Percentiles rank a stretch among this genome's conserved stretches.
These are phyloP conservation scores for Xiphias gladius DNA, from an alignment of 2,113 vertebrate species.

Conservation along the genomic window DNA sequence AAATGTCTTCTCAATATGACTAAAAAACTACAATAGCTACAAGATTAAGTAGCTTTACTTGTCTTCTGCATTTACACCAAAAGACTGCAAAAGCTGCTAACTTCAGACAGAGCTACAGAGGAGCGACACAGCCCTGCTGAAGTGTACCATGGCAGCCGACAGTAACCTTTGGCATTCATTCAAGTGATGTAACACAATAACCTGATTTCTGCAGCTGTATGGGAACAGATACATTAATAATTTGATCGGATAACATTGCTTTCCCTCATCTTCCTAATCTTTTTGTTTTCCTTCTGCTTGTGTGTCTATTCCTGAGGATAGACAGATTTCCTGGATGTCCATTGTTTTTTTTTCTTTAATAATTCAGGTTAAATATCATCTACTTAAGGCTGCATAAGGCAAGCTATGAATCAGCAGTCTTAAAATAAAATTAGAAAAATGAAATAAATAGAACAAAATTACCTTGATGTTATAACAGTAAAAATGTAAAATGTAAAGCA, in stretches of 20 bases:
- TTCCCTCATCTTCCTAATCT: constrained; percentile 49
- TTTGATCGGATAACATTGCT: constrained; percentile 42
- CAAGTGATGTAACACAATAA: constrained; percentile 58
- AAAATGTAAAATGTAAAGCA: neutral
- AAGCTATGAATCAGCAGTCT: neutral
- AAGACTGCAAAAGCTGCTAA: neutral
- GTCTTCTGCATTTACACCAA: neutral
- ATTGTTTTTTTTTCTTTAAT: neutral
- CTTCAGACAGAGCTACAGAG: neutral
- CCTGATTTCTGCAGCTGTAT: constrained; percentile 34
- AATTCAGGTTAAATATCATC: neutral
- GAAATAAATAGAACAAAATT: neutral
- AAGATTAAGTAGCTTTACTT: neutral
- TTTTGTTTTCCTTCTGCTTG: constrained; percentile 26
- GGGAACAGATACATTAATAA: constrained; percentile 38
- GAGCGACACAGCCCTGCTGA: neutral
- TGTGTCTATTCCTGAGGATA: neutral
- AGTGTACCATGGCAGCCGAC: neutral
- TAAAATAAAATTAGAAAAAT: neutral
- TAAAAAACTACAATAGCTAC: neutral
- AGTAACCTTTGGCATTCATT: constrained; percentile 29
- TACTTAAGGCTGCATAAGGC: neutral
- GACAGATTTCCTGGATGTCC: neutral
- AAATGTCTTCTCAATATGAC: neutral
- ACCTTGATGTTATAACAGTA: neutral